phyloP scores from a whole-genome alignment of 1,140 invertebrate species.

The Tetramorium parvispinum region DNA sequence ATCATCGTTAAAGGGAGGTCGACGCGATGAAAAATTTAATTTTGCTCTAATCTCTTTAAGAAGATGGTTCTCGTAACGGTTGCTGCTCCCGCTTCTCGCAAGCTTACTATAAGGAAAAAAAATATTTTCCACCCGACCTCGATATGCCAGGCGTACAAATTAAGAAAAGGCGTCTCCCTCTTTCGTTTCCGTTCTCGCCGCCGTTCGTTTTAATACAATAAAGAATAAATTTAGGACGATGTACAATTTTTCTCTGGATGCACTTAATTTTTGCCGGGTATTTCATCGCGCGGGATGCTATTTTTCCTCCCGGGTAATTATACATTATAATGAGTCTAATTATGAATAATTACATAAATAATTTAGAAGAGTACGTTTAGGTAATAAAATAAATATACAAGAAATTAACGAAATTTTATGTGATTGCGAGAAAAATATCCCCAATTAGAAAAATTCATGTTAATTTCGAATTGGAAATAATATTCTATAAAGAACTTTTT shows the following conservation, averaged over 20 bases:
- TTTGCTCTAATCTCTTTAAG: slow-evolving; percentile 62
- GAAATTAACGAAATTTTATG: neutral
- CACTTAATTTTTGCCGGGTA: slow-evolving; percentile 30
- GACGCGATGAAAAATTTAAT: slow-evolving; percentile 65
- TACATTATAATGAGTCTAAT: neutral
- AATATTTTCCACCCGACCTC: slow-evolving; percentile 47
- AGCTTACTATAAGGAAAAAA: slow-evolving; percentile 42
- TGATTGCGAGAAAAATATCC: neutral
- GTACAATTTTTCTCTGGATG: slow-evolving; percentile 26
- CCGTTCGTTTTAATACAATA: slow-evolving; percentile 45
- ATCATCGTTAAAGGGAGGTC: slow-evolving; percentile 28
- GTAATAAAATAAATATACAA: neutral
- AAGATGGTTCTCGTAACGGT: slow-evolving; percentile 39
- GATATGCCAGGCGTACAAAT: slow-evolving; percentile 41
- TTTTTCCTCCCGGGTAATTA: slow-evolving; percentile 6
- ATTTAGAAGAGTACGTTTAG: neutral
- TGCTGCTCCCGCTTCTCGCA: slow-evolving; percentile 27
- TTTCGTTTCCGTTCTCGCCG: slow-evolving; percentile 15
- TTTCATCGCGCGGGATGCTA: neutral
- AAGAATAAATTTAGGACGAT: slow-evolving; percentile 46
- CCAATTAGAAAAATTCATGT: neutral
- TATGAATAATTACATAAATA: neutral
- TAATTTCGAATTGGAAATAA: slow-evolving; percentile 26
- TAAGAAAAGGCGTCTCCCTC: slow-evolving; percentile 37
- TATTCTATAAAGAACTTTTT: slow-evolving; percentile 3